Conservation (phyloP, 2,888 invertebrate species). For the Spisula solida region DNA sequence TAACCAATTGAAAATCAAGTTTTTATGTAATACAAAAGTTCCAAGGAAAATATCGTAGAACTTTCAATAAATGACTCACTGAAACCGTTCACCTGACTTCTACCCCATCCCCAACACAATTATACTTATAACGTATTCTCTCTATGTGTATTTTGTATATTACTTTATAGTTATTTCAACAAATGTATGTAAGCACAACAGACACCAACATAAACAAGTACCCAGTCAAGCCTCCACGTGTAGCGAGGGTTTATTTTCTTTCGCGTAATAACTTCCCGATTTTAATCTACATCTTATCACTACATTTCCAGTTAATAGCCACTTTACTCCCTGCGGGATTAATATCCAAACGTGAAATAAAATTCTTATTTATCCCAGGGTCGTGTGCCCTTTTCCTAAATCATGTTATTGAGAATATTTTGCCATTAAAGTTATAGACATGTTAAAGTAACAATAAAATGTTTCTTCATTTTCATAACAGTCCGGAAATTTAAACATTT, state of each 20-base stretch:
- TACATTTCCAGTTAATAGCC: conserved; percentile 69
- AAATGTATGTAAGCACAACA: not conserved
- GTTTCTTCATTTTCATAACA: not conserved
- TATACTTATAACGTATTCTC: too few relatives aligned
- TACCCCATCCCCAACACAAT: too few relatives aligned
- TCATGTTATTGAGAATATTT: conserved; percentile 51
- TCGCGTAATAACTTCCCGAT: conserved; percentile 73
- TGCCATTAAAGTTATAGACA: conserved; percentile 1
- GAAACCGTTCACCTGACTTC: too few relatives aligned
- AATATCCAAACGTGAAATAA: conserved; percentile 69
- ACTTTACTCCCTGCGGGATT: conserved; percentile 69
- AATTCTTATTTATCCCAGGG: conserved; percentile 71
- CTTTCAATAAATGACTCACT: too few relatives aligned
- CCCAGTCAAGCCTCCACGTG: conserved; percentile 46
- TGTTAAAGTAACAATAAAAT: not conserved
- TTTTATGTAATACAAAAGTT: too few relatives aligned
- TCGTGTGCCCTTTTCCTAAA: conserved; percentile 66
- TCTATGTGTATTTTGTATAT: not conserved
- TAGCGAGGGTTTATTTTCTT: conserved; percentile 67
- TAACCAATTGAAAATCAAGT: too few relatives aligned
- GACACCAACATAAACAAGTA: conserved; percentile 6
- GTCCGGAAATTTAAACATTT: not conserved
- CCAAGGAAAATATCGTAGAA: too few relatives aligned
- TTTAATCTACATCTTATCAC: conserved; percentile 65
- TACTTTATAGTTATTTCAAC: conserved; percentile 8